These are phyloP conservation scores for Morpho deidamia DNA, from an alignment of 2,888 invertebrate genomes.

Conservation along the genomic window DNA sequence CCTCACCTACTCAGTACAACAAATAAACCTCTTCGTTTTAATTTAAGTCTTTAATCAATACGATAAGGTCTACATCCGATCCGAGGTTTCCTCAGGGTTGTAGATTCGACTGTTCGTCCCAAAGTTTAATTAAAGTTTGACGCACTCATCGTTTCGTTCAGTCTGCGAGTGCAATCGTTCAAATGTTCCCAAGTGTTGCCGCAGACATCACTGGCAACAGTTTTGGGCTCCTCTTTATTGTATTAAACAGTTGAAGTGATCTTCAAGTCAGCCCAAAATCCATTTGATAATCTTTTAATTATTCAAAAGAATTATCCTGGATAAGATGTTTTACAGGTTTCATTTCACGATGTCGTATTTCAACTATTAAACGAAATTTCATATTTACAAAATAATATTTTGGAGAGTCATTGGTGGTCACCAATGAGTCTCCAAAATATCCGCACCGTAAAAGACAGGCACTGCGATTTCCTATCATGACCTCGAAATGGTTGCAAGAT, in stretches of 20 bases:
- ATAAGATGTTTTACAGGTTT: too few relatives aligned
- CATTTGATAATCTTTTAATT: background rate
- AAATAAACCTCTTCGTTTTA: background rate
- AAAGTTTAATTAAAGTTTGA: conserved; percentile 20
- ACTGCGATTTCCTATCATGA: too few relatives aligned
- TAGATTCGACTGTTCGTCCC: conserved; percentile 15
- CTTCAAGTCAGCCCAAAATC: background rate
- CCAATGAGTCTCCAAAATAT: too few relatives aligned
- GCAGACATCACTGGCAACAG: conserved; percentile 10
- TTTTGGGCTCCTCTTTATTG: conserved; percentile 7
- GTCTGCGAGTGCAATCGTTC: conserved; percentile 11
- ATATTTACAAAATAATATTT: too few relatives aligned
- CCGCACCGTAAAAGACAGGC: too few relatives aligned
- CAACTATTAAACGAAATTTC: too few relatives aligned
- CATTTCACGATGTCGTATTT: too few relatives aligned
- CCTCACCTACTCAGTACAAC: conserved; percentile 3
- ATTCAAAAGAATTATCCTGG: too few relatives aligned
- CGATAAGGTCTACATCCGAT: background rate
- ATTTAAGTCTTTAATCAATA: background rate
- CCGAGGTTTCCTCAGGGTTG: background rate
- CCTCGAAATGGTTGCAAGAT: too few relatives aligned
- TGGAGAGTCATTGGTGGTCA: too few relatives aligned
- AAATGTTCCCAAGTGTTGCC: conserved; percentile 13
- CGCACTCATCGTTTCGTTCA: conserved; percentile 10
- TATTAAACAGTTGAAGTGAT: conserved; percentile 7